Evolutionary conservation across 2,797 vertebrate species (phyloP), one percentile per base, ranked within the genome.

Genomic region (Clamator glandarius): DNA sequence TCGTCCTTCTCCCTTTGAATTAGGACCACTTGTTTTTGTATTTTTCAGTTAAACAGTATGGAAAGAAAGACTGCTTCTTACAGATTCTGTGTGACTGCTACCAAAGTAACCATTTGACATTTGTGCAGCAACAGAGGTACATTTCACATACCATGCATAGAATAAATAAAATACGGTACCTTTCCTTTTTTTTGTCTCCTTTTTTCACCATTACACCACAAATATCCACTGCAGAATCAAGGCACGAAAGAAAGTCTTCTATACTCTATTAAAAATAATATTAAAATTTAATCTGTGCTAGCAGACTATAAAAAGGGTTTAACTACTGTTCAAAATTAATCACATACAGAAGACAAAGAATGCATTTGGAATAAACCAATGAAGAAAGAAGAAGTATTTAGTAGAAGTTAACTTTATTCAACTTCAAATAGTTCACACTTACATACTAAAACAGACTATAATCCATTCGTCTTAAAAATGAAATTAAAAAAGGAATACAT

Each of bases 181-280:
- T 99, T 96, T 99, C 99, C 89, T 98, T 99, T 96, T 99, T 99
- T 97, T 99, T 99, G 96, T 99, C 99, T 79, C 98, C 98, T 87
- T 97, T 99, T 98, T 99, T 99, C 86, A 99, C 95, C 98, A 99
- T 98, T 93, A 99, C 98, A 86, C 98, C 98, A 93, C 99, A 99
- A 54, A 98, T 98, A 94, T 99, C 99, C 83, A 98, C 98, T 82
- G 98, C 98, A 33, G 92, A 96, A 96, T 99, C 99, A 76, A 99
- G 95, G 95, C 95, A 98, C 6, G 97, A 98, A 92, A 99, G 94
- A 94, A 99, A 99, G 75, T 99, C 99, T 97, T 99, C 99, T 73
- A 99, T 91, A 41, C 97, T 98, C 99, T 99, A 95, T 66, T 93
- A 92, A 89, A 78, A 80, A 58, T 2, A 1, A 87, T 9, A 58